Evolutionary conservation across 2,888 invertebrate species (phyloP).

Genomic region (Choreutis nemorana): DNA sequence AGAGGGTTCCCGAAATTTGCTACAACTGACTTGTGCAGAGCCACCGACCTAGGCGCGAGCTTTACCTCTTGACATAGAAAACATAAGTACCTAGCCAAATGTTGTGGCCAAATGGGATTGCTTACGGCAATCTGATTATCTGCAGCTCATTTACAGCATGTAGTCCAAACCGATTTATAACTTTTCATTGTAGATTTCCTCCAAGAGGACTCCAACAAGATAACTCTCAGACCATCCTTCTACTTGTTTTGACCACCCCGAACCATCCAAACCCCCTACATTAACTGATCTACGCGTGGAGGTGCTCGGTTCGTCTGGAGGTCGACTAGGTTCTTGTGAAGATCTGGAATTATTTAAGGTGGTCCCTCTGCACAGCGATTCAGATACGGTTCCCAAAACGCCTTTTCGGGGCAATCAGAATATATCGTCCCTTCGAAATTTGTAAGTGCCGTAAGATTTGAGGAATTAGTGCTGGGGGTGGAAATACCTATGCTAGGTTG

Average conservation of each 20-base stretch:
- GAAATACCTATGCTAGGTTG: constrained; percentile 7
- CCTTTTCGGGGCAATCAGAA: neutral
- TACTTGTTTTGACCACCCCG: constrained; percentile 11
- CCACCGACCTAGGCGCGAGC: constrained; percentile 12
- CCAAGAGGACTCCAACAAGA: constrained; percentile 9
- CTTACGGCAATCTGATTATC: neutral
- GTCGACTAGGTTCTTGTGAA: constrained; percentile 9
- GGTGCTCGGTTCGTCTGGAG: constrained; percentile 3
- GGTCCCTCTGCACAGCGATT: neutral
- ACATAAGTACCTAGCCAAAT: constrained; percentile 7
- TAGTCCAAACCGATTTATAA: constrained; percentile 10
- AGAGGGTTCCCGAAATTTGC: constrained; percentile 12
- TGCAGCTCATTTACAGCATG: constrained; percentile 5
- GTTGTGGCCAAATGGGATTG: constrained; percentile 2
- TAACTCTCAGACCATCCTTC: constrained; percentile 2
- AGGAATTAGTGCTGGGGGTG: constrained; percentile 1
- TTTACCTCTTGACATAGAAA: constrained; percentile 6
- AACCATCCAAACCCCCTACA: constrained; percentile 13
- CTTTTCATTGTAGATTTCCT: constrained; percentile 12
- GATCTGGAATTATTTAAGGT: constrained; percentile 8
- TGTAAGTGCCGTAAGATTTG: constrained; percentile 10
- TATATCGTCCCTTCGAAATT: constrained; percentile 2
- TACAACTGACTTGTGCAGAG: constrained; percentile 16
- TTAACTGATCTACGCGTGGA: constrained; percentile 5
- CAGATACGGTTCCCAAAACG: constrained; percentile 2